Conservation (phyloP, 2,888 invertebrate genomes). For the Ornithoptera priamus region DNA sequence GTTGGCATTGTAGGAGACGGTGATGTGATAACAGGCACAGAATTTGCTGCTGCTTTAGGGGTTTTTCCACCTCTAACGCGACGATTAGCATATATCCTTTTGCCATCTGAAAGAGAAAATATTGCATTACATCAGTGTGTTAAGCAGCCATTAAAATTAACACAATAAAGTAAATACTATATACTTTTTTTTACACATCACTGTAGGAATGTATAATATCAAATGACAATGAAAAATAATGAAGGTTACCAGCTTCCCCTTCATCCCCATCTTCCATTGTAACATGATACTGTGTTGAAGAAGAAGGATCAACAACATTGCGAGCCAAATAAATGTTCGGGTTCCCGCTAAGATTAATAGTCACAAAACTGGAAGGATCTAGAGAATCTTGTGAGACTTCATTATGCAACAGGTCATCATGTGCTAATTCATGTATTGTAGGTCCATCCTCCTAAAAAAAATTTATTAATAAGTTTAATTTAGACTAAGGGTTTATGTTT, state of each 20-base stretch:
- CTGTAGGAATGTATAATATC: neutral
- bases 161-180: too few species aligned
- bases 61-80: constrained; percentile 42
- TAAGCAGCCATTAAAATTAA: too few species aligned
- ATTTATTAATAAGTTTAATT: neutral
- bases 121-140: too few species aligned
- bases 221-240: constrained; percentile 3
- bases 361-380: constrained; percentile 51
- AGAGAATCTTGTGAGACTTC: constrained; percentile 59
- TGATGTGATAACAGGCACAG: constrained; percentile 50
- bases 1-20: constrained; percentile 51
- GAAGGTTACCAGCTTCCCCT: constrained; percentile 52
- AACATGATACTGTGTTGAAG: constrained; percentile 61
- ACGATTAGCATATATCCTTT: constrained; percentile 47
- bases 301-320: constrained; percentile 42
- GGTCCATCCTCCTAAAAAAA: constrained; percentile 72
- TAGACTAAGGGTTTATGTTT: neutral
- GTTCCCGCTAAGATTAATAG: constrained; percentile 47
- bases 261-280: constrained; percentile 74
- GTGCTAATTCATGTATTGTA: constrained; percentile 73
- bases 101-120: constrained; percentile 45
- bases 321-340: constrained; percentile 28
- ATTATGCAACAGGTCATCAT: constrained; percentile 65
- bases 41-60: constrained; percentile 41
- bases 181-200: neutral